Base-by-base conservation (phyloP, 2,113 vertebrate species). In the Chascanopsetta lugubris region DNA sequence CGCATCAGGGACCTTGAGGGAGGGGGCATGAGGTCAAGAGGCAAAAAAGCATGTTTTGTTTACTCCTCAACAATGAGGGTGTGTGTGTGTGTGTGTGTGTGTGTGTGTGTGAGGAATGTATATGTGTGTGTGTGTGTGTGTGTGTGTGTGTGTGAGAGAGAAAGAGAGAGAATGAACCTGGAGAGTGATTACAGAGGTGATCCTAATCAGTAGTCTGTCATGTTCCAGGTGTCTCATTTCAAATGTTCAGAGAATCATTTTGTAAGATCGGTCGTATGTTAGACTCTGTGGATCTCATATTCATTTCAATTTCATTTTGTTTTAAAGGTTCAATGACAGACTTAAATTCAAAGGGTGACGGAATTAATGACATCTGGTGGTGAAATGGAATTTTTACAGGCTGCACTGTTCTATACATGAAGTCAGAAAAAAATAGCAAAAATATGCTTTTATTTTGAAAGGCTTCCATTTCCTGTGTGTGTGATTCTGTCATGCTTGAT, bases 1-100 rank as follows among this genome's bases (percentile, higher is more conserved):
- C 45, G 32, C 72, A 27, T 43, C 8, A 59, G 51, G 77, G 77
- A 88, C 75, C 72, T 81, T 65, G 58, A 68, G n/a, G 45, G 58
- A 55, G 70, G 21, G 45, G 56, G 51, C 5, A 32, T 40, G 17
- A 26, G 20, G 48, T 34, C 46, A 30, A 51, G 17, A 29, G 5
- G n/a, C 38, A 42, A 64, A 74, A 71, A 47, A 5, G 34, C 11
- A 46, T 25, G 59, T 36, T 63, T 72, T 6, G 9, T 50, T 17
- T 20, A 40, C 9, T 18, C 3, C 3, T 18, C 30, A 20, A 40
- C 13, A 59, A 48, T 27, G n/a, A 6, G 15, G 18, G 20, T 24
- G 26, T 45, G 21, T 57, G 6, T 40, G 27, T 27, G 36, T 7
- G 17, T 26, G 24, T 62, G 2, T 57, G 48, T 47, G 21, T 42